Evolutionary conservation across 1,140 invertebrate species (phyloP).

Genomic region (Hylyphantes graminicola): DNA sequence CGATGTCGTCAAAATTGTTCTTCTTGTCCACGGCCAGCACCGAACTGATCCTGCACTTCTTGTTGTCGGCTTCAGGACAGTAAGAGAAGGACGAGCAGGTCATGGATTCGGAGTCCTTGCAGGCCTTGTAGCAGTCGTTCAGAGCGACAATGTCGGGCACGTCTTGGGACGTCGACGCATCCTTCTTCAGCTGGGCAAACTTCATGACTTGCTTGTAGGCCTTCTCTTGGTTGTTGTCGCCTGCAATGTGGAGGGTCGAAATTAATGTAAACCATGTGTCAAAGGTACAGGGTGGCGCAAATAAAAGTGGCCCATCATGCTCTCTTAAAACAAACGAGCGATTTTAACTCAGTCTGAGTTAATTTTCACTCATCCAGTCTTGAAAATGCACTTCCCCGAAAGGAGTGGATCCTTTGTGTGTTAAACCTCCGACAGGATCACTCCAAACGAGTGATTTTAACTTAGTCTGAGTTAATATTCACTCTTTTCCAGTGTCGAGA

Average conservation of each 20-base stretch:
- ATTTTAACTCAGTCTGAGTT: too few species aligned
- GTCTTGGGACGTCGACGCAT: not conserved
- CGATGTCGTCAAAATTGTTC: not conserved
- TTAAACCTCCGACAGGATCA: too few species aligned
- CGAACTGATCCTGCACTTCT: conserved; percentile 25
- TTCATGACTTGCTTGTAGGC: conserved; percentile 21
- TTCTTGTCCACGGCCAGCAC: not conserved
- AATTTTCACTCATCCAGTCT: too few species aligned
- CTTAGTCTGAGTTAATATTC: too few species aligned
- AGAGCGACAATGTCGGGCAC: not conserved
- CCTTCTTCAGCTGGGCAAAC: not conserved
- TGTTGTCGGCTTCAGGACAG: conserved; percentile 22
- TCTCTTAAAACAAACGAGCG: too few species aligned
- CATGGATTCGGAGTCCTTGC: conserved; percentile 19
- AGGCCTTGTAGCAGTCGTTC: conserved; percentile 37
- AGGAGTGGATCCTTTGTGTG: too few species aligned
- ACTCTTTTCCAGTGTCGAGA: too few species aligned
- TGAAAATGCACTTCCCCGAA: too few species aligned
- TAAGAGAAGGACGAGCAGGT: conserved; percentile 48
- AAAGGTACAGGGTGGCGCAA: too few species aligned
- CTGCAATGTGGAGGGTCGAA: not conserved
- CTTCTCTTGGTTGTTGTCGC: conserved; percentile 20
- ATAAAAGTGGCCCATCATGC: too few species aligned
- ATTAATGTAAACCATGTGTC: not conserved
- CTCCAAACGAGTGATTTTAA: too few species aligned